Evolutionary conservation across 2,888 invertebrate species (phyloP).

Genomic region (Lasiommata megera): DNA sequence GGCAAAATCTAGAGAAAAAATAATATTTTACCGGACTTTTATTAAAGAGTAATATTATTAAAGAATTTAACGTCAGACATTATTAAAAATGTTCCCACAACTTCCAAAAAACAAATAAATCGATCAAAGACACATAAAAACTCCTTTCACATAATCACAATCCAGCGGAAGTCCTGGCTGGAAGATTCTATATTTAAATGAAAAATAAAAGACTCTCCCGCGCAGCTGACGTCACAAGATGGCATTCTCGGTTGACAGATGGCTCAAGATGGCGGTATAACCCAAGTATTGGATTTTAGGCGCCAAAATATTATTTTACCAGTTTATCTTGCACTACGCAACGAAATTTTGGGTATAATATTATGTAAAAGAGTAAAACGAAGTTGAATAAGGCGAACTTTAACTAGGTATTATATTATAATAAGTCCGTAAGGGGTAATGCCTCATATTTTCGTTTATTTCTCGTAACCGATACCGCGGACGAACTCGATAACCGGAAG

Average conservation of each 20-base stretch:
- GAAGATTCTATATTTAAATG: constrained; percentile 28
- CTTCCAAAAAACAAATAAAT: constrained; percentile 13
- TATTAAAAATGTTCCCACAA: constrained; percentile 12
- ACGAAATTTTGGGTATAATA: background rate
- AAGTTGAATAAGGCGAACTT: background rate
- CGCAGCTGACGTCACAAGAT: constrained; percentile 31
- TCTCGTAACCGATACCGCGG: background rate
- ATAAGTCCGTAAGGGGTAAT: background rate
- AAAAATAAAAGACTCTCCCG: constrained; percentile 29
- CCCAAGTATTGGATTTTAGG: constrained; percentile 2
- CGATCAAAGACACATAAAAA: constrained; percentile 19
- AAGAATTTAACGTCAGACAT: background rate
- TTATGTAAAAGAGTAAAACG: background rate
- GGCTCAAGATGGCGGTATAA: constrained; percentile 9
- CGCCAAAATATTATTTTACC: background rate
- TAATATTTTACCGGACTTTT: background rate
- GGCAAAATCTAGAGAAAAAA: background rate
- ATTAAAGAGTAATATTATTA: background rate
- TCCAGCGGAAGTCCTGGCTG: constrained; percentile 30
- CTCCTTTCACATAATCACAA: constrained; percentile 26
- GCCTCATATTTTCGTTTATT: constrained; percentile 1
- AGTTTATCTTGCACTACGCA: background rate
- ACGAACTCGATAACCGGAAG: constrained; percentile 1
- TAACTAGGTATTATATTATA: background rate
- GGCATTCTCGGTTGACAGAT: constrained; percentile 21